phyloP scores from a whole-genome alignment of 2,888 invertebrate genomes.

The Spilarctia lutea region DNA sequence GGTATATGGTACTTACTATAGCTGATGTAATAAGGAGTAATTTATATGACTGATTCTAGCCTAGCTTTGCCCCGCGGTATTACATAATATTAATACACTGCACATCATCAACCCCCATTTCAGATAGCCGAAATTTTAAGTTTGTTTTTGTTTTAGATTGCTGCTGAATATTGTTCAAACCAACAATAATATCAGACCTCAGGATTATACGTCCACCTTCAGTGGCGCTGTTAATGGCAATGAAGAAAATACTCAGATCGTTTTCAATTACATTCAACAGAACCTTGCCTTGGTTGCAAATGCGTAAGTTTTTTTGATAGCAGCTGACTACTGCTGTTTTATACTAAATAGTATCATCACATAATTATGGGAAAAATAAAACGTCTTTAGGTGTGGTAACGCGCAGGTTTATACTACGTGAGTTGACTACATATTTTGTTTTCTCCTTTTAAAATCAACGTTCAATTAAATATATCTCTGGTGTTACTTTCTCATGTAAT shows the following conservation, averaged over 20 bases:
- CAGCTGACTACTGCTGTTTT: background rate
- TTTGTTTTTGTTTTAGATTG: slow-evolving; percentile 56
- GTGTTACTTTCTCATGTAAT: no score
- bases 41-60: no score
- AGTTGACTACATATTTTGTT: no score
- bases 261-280: slow-evolving; percentile 80
- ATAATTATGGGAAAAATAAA: background rate
- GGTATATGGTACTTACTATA: no score
- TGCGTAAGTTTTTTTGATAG: slow-evolving; percentile 66
- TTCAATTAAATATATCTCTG: no score
- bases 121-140: background rate
- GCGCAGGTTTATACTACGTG: no score
- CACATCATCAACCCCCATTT: background rate
- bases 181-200: slow-evolving; percentile 73
- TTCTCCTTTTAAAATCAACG: no score
- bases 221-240: slow-evolving; percentile 84
- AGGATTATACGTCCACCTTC: slow-evolving; percentile 80
- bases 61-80: no score
- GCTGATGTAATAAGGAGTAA: no score
- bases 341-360: background rate
- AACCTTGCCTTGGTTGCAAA: slow-evolving; percentile 57
- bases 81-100: background rate
- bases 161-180: slow-evolving; percentile 64
- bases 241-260: slow-evolving; percentile 85
- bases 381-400: no score